phyloP scores from a whole-genome alignment of 2,797 vertebrate genomes.

The Xenops minutus region DNA sequence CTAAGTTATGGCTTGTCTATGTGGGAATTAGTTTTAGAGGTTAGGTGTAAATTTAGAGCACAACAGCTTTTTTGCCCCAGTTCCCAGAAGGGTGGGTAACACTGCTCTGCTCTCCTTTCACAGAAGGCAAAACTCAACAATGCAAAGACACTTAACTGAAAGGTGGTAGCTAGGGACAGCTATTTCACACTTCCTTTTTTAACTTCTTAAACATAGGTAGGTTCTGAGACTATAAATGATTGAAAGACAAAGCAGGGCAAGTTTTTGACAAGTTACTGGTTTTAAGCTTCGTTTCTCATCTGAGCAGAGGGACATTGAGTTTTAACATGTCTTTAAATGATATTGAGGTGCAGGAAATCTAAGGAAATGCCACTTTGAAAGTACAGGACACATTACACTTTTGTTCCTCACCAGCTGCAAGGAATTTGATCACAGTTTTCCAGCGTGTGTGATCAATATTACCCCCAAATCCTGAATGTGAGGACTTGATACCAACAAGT shows the following conservation, averaged over 20 bases:
- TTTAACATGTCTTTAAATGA: background rate
- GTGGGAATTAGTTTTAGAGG: background rate
- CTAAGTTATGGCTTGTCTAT: background rate
- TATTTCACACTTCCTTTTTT: background rate
- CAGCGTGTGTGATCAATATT: background rate
- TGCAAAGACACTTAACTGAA: background rate
- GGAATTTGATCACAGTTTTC: background rate
- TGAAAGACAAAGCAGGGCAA: background rate
- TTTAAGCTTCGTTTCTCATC: background rate
- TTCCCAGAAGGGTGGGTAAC: background rate
- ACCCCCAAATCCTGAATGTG: rapidly evolving
- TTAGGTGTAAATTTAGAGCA: conserved; percentile 24
- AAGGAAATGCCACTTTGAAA: background rate
- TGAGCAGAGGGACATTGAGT: background rate
- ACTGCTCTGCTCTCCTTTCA: background rate
- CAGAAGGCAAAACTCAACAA: background rate
- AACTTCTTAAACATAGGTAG: background rate
- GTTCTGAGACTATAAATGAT: background rate
- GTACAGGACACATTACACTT: background rate
- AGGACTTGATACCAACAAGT: background rate
- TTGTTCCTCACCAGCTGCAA: background rate
- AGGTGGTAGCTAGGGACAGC: background rate
- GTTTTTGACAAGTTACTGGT: background rate
- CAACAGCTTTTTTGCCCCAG: background rate
- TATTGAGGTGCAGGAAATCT: background rate